Percentiles rank a stretch among this genome's conserved stretches.
These are phyloP conservation scores for Mystacides longicornis DNA, from an alignment of 2,888 invertebrate species.

Conservation along the genomic window DNA sequence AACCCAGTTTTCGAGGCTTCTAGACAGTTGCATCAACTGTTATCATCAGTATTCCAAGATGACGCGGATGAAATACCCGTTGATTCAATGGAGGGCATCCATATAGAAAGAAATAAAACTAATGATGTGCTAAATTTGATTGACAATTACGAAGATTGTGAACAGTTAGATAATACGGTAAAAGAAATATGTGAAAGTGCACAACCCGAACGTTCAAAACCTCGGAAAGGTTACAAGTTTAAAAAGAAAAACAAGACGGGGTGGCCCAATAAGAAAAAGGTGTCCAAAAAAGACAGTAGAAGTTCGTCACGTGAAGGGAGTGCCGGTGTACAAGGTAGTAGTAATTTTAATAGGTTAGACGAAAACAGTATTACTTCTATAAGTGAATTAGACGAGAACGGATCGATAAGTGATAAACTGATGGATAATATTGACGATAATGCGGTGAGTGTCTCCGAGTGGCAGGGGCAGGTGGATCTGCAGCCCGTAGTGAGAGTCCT, in stretches of 20 bases:
- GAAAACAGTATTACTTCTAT: conserved; percentile 29
- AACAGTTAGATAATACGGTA: conserved; percentile 40
- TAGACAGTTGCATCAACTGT: conserved; percentile 40
- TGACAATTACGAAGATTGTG: conserved; percentile 42
- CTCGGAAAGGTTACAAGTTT: conserved; percentile 45
- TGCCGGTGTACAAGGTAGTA: conserved; percentile 19
- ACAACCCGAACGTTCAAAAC: conserved; percentile 32
- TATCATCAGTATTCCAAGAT: conserved; percentile 43
- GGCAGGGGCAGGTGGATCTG: conserved; percentile 34
- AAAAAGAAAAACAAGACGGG: conserved; percentile 73
- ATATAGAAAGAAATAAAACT: conserved; percentile 33
- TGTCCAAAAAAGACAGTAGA: conserved; percentile 32
- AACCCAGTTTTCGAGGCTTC: conserved; percentile 24
- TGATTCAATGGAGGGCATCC: conserved; percentile 36
- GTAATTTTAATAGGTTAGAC: conserved; percentile 20
- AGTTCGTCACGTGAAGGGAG: conserved; percentile 26
- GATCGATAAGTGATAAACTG: conserved; percentile 18
- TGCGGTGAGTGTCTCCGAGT: conserved; percentile 5
- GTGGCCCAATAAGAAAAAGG: conserved; percentile 60
- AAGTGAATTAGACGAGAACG: conserved; percentile 16
- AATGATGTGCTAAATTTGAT: conserved; percentile 44
- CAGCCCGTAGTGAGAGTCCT: conserved; percentile 62
- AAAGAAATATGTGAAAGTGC: conserved; percentile 30
- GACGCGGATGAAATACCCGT: conserved; percentile 44
- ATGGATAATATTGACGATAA: conserved; percentile 30